A percentile compares a stretch with the other conserved stretches of the same genome.
These are phyloP conservation scores for Metellina segmentata DNA, from an alignment of 2,888 invertebrate species.

Conservation along the genomic window DNA sequence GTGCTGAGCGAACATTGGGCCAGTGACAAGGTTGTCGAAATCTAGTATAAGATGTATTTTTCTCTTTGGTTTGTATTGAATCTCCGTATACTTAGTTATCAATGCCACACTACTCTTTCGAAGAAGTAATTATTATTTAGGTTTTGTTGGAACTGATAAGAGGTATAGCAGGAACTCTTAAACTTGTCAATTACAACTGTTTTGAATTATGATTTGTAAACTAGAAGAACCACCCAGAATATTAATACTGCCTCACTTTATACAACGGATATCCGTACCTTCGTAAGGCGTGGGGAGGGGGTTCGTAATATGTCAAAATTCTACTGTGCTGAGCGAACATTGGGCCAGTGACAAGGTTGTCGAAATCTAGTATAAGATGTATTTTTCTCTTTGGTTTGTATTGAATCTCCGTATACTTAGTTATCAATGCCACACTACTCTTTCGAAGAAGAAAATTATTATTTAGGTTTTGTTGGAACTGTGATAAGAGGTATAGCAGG, in stretches of 20 bases:
- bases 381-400: too few relatives aligned
- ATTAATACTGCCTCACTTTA: too few relatives aligned
- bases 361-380: neutral
- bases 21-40: neutral
- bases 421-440: neutral
- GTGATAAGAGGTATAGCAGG: too few relatives aligned
- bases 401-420: too few relatives aligned
- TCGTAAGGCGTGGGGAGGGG: neutral
- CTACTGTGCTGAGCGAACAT: neutral
- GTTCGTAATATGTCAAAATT: constrained; percentile 24
- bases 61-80: too few relatives aligned
- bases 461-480: neutral
- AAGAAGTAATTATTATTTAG: neutral
- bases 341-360: neutral
- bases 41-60: neutral
- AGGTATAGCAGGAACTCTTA: neutral
- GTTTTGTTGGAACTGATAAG: neutral
- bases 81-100: too few relatives aligned
- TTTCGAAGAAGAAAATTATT: neutral
- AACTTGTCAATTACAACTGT: too few relatives aligned
- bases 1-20: neutral
- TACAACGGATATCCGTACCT: too few relatives aligned
- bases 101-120: neutral
- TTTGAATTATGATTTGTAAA: too few relatives aligned
- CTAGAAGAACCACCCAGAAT: too few relatives aligned